phyloP scores from a whole-genome alignment of 2,888 invertebrate genomes.

The Parnassius orleans region DNA sequence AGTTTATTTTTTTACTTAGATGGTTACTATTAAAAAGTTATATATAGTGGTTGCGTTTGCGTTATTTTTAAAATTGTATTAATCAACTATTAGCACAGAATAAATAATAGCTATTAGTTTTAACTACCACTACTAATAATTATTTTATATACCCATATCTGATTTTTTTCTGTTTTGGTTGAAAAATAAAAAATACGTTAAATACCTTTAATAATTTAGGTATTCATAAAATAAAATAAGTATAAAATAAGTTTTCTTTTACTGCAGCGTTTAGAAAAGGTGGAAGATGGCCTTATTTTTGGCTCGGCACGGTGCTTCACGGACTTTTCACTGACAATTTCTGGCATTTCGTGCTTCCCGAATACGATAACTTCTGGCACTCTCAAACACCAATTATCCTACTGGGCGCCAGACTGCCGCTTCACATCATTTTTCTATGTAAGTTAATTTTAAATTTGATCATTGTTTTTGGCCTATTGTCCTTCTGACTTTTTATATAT shows the following conservation, averaged over 20 bases:
- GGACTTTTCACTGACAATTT: conserved; percentile 85
- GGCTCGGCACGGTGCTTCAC: conserved; percentile 87
- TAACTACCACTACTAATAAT: too few species aligned
- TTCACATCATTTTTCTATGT: conserved; percentile 88
- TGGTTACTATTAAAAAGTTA: too few species aligned
- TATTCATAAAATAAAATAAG: too few species aligned
- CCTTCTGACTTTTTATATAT: too few species aligned
- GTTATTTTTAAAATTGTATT: too few species aligned
- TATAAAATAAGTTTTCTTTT: background rate
- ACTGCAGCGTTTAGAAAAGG: conserved; percentile 83
- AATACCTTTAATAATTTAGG: background rate
- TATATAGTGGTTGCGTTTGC: too few species aligned
- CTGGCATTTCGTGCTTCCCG: conserved; percentile 85
- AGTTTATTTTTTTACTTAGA: too few species aligned
- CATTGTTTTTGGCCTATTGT: too few species aligned
- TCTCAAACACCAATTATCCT: conserved; percentile 88
- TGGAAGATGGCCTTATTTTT: conserved; percentile 87
- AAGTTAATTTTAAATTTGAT: conserved; percentile 52
- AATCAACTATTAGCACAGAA: too few species aligned
- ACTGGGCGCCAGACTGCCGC: conserved; percentile 85
- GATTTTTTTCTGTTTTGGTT: background rate
- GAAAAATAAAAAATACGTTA: background rate
- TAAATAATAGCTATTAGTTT: too few species aligned
- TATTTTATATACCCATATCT: background rate
- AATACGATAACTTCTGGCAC: conserved; percentile 92